These are phyloP conservation scores for Ophion slaviceki DNA, from an alignment of 2,888 invertebrate genomes.

Conservation along the genomic window DNA sequence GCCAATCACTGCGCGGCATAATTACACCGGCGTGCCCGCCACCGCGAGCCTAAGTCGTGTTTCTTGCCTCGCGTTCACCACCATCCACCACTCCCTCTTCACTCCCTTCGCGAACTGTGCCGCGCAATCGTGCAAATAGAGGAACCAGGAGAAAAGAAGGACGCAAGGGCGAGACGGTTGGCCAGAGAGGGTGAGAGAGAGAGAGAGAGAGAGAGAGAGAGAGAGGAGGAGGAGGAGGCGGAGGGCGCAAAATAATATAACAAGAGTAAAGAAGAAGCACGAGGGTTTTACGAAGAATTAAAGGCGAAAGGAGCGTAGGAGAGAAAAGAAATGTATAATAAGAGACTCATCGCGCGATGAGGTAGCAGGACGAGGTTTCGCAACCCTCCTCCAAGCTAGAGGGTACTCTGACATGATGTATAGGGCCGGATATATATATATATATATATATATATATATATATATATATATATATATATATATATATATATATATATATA, in stretches of 20 bases:
- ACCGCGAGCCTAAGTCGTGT: constrained; percentile 77
- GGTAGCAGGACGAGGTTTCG: constrained; percentile 16
- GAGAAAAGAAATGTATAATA: constrained; percentile 60
- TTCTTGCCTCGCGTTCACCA: constrained; percentile 72
- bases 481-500: constrained; percentile 3
- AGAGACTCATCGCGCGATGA: constrained; percentile 56
- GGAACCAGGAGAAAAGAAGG: constrained; percentile 47
- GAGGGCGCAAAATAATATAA: constrained; percentile 35
- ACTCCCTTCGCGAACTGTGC: constrained; percentile 70
- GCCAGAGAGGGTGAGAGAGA: constrained; percentile 26
- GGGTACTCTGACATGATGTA: constrained; percentile 31
- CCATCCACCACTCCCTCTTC: constrained; percentile 40
- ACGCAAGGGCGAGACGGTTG: constrained; percentile 18
- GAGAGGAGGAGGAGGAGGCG: constrained; percentile 25
- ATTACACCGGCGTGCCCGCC: constrained; percentile 79
- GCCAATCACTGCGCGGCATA: constrained; percentile 83
- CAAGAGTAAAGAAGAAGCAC: constrained; percentile 51
- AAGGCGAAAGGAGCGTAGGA: constrained; percentile 53
- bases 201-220: constrained; percentile 30
- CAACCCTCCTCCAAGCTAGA: constrained; percentile 24
- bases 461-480: neutral
- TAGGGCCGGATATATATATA: neutral
- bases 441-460: too few species aligned
- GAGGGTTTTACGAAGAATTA: constrained; percentile 59
- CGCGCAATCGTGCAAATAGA: constrained; percentile 72